phyloP scores from a whole-genome alignment of 2,797 vertebrate species.

The Pseudochromis fuscus region DNA sequence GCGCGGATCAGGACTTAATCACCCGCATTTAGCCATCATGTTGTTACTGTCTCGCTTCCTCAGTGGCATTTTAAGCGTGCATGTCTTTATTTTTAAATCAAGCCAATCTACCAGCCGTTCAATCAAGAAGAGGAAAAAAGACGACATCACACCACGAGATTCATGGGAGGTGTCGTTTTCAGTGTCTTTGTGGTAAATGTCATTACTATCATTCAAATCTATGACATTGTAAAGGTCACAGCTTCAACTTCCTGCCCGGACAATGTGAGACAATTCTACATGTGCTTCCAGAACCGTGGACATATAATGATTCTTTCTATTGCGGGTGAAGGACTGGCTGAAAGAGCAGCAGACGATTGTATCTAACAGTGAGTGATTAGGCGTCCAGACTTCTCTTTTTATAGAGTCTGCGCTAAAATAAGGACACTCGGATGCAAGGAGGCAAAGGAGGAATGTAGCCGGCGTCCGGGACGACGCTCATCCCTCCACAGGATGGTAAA shows the following conservation, averaged over 20 bases:
- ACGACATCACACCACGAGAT: slow-evolving; percentile 54
- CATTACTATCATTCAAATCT: slow-evolving; percentile 77
- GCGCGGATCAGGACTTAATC: slow-evolving; percentile 69
- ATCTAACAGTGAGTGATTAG: slow-evolving; percentile 48
- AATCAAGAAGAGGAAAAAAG: neutral
- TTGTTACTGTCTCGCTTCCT: slow-evolving; percentile 44
- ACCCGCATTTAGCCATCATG: slow-evolving; percentile 61
- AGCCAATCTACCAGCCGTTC: slow-evolving; percentile 32
- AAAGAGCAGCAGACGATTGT: slow-evolving; percentile 39
- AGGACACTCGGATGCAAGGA: slow-evolving; percentile 27
- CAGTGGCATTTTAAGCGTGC: slow-evolving; percentile 41
- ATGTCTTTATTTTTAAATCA: slow-evolving; percentile 57
- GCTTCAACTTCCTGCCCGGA: slow-evolving; percentile 37
- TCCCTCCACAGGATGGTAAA: slow-evolving; percentile 49
- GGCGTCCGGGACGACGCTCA: slow-evolving; percentile 35
- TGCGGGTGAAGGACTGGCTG: slow-evolving; percentile 24
- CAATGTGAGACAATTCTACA: slow-evolving; percentile 18
- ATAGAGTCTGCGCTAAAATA: slow-evolving; percentile 34
- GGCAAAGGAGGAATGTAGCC: slow-evolving; percentile 18
- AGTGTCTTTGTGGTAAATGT: slow-evolving; percentile 69
- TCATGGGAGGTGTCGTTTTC: slow-evolving; percentile 59
- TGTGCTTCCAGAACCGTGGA: slow-evolving; percentile 15
- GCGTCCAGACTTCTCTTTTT: slow-evolving; percentile 16
- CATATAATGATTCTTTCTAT: slow-evolving; percentile 19
- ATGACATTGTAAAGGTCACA: slow-evolving; percentile 63